Evolutionary conservation across 2,797 vertebrate genomes (phyloP).

Genomic region (Astyanax mexicanus): DNA sequence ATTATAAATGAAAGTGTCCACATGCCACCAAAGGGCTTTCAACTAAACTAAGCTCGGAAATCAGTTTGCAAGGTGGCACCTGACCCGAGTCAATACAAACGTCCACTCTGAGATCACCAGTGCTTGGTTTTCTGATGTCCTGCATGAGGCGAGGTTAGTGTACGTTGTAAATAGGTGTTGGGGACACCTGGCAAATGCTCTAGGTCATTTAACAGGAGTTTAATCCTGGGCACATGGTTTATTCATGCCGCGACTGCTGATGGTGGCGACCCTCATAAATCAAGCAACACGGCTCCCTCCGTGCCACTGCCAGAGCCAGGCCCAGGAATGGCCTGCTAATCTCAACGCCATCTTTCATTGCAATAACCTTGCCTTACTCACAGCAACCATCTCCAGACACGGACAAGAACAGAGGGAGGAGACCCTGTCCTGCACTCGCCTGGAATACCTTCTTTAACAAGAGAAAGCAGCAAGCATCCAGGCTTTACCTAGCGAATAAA

Average conservation of each 20-base stretch:
- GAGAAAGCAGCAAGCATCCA: background rate
- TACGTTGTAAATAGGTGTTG: slow-evolving; percentile 50
- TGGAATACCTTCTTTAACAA: slow-evolving; percentile 34
- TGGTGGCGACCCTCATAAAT: slow-evolving; percentile 84
- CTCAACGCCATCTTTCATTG: slow-evolving; percentile 81
- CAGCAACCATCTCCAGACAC: slow-evolving; percentile 68
- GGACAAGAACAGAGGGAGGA: slow-evolving; percentile 64
- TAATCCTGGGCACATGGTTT: slow-evolving; percentile 83
- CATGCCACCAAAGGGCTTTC: slow-evolving; percentile 16
- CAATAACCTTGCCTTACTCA: slow-evolving; percentile 81
- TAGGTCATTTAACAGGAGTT: slow-evolving; percentile 79
- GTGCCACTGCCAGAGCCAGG: slow-evolving; percentile 61
- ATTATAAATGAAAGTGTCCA: background rate
- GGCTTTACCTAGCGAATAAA: no score
- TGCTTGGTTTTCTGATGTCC: slow-evolving; percentile 57
- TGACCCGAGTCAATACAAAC: slow-evolving; percentile 39
- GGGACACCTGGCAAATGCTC: slow-evolving; percentile 74
- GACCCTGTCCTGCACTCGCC: slow-evolving; percentile 51
- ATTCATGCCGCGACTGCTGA: slow-evolving; percentile 80
- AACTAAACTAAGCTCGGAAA: slow-evolving; percentile 26
- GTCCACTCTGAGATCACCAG: slow-evolving; percentile 49
- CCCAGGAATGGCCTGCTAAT: slow-evolving; percentile 79
- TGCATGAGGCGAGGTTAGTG: slow-evolving; percentile 53
- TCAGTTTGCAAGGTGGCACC: slow-evolving; percentile 22
- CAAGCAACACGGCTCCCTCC: slow-evolving; percentile 77